These are phyloP conservation scores for Rosalia funebris DNA, from an alignment of 2,888 invertebrate species.

Conservation along the genomic window DNA sequence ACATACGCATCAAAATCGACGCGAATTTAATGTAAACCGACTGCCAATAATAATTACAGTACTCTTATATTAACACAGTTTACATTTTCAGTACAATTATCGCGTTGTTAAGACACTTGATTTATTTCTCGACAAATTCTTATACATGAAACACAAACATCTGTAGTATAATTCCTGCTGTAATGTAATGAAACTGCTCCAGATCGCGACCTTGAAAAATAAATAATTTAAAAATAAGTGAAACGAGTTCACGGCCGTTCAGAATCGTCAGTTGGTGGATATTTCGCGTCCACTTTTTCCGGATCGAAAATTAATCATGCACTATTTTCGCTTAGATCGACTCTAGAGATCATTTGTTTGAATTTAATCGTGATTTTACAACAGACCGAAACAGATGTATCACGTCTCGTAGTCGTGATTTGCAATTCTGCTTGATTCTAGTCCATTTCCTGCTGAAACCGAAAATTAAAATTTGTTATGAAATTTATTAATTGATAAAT, in stretches of 20 bases:
- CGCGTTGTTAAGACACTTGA: too few species aligned
- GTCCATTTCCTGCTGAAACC: neutral
- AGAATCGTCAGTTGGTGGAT: neutral
- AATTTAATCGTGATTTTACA: constrained; percentile 1
- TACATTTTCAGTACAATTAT: too few species aligned
- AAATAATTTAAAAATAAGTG: constrained; percentile 9
- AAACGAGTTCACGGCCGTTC: constrained; percentile 22
- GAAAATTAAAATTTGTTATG: neutral
- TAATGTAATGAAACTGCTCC: neutral
- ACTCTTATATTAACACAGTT: too few species aligned
- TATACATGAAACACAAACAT: too few species aligned
- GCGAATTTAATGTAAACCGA: too few species aligned
- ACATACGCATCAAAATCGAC: too few species aligned
- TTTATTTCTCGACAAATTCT: too few species aligned
- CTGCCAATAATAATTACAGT: too few species aligned
- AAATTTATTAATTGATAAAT: too few species aligned
- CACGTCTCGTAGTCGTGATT: neutral
- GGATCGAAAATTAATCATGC: neutral
- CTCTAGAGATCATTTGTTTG: neutral
- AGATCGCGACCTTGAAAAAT: constrained; percentile 9
- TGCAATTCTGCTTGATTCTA: neutral
- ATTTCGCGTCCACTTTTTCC: neutral
- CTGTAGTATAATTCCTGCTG: neutral
- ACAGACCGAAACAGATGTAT: neutral
- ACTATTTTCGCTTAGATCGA: neutral